A percentile compares a stretch with the other conserved stretches of the same genome.
Conservation (phyloP, 2,113 vertebrate genomes). For the Lamprologus sp. region DNA sequence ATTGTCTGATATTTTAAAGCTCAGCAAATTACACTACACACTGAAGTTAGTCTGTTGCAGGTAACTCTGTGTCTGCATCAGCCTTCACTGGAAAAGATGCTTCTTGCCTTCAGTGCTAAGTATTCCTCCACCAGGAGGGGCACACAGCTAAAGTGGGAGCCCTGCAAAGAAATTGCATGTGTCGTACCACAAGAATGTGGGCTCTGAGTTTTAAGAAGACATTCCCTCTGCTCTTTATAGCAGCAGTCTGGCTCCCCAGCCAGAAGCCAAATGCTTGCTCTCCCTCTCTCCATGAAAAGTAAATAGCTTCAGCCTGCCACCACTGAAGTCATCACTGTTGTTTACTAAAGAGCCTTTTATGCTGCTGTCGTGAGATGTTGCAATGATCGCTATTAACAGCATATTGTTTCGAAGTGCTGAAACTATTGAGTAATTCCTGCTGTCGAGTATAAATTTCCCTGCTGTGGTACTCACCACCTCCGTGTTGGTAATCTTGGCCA, state of each 20-base stretch:
- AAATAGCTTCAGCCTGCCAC: slow-evolving; percentile 65
- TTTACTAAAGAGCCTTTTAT: slow-evolving; percentile 31
- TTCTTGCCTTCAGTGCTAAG: neutral
- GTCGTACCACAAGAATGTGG: slow-evolving; percentile 70
- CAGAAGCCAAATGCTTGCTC: slow-evolving; percentile 52
- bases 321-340: slow-evolving; percentile 45
- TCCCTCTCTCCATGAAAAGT: slow-evolving; percentile 50
- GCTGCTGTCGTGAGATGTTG: slow-evolving; percentile 27
- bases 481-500: slow-evolving; percentile 95
- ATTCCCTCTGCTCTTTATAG: slow-evolving; percentile 68
- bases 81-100: neutral
- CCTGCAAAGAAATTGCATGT: slow-evolving; percentile 67
- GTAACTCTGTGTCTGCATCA: neutral
- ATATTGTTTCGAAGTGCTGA: neutral
- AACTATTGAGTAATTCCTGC: neutral
- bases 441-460: neutral
- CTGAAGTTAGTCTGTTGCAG: neutral
- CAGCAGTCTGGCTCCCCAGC: slow-evolving; percentile 54
- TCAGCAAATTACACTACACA: neutral
- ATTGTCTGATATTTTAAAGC: neutral
- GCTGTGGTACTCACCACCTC: slow-evolving; percentile 84
- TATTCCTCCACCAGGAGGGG: slow-evolving; percentile 57
- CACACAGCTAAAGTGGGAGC: slow-evolving; percentile 44
- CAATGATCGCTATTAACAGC: slow-evolving; percentile 10
- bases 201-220: slow-evolving; percentile 64